Conservation (phyloP, 2,797 vertebrate genomes). For the Poeciliopsis infans region DNA sequence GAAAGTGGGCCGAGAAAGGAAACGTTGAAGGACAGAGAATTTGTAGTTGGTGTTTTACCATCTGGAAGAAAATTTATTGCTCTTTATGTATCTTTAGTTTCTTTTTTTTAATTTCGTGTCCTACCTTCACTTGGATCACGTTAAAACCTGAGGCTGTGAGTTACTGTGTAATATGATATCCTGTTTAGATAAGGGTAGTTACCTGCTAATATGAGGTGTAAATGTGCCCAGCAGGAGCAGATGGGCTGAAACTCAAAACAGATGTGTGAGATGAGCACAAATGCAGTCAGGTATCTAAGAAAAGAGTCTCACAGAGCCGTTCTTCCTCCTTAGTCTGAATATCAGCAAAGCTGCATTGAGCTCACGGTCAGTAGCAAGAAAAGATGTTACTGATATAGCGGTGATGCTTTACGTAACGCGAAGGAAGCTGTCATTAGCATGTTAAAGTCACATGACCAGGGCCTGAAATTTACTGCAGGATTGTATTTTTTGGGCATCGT, state of each 20-base stretch:
- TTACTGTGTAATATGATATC: background rate
- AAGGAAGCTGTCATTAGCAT: background rate
- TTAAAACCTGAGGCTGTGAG: conserved; percentile 28
- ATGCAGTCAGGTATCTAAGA: background rate
- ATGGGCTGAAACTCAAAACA: conserved; percentile 7
- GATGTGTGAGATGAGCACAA: conserved; percentile 19
- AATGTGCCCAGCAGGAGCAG: conserved; percentile 16
- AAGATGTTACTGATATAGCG: background rate
- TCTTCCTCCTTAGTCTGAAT: background rate
- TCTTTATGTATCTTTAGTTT: background rate
- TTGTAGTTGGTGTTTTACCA: conserved; percentile 28
- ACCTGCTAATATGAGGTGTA: conserved; percentile 16
- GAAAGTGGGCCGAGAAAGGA: conserved; percentile 37
- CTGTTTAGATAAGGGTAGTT: conserved; percentile 7
- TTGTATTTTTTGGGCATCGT: background rate
- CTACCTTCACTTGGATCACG: conserved; percentile 7
- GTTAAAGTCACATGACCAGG: background rate
- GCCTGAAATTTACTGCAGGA: background rate
- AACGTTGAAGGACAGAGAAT: conserved; percentile 5
- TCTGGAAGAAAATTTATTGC: conserved; percentile 48
- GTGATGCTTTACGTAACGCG: background rate
- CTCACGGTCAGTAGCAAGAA: background rate
- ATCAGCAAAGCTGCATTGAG: background rate
- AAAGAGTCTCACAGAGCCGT: background rate
- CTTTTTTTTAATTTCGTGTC: background rate